Evolutionary conservation across 2,888 invertebrate species (phyloP).

Genomic region (Opisthograptis luteolata): DNA sequence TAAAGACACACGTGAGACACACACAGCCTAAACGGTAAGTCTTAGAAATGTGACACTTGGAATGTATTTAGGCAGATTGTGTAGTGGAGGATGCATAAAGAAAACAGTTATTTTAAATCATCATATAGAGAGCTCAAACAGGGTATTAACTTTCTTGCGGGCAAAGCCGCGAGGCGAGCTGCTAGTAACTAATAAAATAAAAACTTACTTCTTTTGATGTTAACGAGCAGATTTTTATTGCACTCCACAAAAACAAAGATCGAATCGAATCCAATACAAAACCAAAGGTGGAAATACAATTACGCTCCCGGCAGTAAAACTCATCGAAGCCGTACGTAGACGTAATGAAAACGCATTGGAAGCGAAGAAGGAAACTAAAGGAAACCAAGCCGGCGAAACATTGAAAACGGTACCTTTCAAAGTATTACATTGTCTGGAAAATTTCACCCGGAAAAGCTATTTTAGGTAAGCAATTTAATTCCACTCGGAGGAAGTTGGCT

Average conservation of each 20-base stretch:
- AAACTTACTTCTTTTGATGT: background rate
- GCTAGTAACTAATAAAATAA: too few species aligned
- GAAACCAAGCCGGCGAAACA: slow-evolving; percentile 48
- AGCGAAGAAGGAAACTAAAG: slow-evolving; percentile 42
- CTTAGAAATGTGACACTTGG: too few species aligned
- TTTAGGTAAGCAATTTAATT: slow-evolving; percentile 73
- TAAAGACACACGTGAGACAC: too few species aligned
- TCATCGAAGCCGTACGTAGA: slow-evolving; percentile 46
- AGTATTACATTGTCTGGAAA: slow-evolving; percentile 60
- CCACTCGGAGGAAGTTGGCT: slow-evolving; percentile 56
- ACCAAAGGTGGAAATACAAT: slow-evolving; percentile 48
- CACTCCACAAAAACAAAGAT: slow-evolving; percentile 8
- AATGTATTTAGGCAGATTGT: too few species aligned
- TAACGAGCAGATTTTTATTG: slow-evolving; percentile 6
- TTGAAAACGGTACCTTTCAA: slow-evolving; percentile 51
- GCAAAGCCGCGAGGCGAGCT: too few species aligned
- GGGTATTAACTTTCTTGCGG: too few species aligned
- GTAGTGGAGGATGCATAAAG: too few species aligned
- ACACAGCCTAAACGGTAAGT: too few species aligned
- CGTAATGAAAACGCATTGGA: slow-evolving; percentile 48
- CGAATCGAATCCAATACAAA: slow-evolving; percentile 16
- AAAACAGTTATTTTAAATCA: too few species aligned
- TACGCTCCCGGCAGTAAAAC: slow-evolving; percentile 47
- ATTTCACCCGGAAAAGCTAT: slow-evolving; percentile 68
- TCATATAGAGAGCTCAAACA: too few species aligned